phyloP scores from a whole-genome alignment of 2,113 vertebrate genomes.

The Centropus unirufus region DNA sequence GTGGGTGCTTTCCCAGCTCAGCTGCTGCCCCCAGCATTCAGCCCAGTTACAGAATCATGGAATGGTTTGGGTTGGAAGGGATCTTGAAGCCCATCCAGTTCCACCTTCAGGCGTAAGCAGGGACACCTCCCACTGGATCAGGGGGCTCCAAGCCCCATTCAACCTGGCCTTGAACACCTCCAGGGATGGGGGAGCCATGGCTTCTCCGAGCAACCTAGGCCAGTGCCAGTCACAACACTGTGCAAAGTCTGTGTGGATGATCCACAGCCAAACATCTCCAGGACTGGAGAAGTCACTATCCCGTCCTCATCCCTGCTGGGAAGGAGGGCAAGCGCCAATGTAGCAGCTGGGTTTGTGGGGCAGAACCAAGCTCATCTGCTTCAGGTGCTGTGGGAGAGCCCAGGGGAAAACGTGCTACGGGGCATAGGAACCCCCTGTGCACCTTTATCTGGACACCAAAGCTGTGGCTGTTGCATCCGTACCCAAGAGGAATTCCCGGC shows the following conservation, averaged over 20 bases:
- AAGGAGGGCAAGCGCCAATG: accelerated
- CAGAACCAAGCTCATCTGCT: background rate
- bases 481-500: background rate
- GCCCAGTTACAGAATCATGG: background rate
- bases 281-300: background rate
- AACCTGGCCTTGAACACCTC: no score
- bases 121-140: no score
- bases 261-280: background rate
- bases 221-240: background rate
- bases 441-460: background rate
- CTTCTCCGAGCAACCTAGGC: no score
- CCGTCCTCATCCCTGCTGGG: background rate
- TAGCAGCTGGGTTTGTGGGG: background rate
- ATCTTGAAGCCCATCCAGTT: no score
- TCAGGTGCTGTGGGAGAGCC: background rate
- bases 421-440: background rate
- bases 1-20: background rate
- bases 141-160: no score
- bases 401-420: background rate
- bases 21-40: background rate
- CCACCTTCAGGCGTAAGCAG: no score
- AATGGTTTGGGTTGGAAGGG: no score
- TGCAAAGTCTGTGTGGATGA: background rate
- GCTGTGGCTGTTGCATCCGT: accelerated
- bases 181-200: no score